A percentile compares a stretch with the other conserved stretches of the same genome.
Conservation (phyloP, 1,140 invertebrate species). For the Riptortus pedestris region DNA sequence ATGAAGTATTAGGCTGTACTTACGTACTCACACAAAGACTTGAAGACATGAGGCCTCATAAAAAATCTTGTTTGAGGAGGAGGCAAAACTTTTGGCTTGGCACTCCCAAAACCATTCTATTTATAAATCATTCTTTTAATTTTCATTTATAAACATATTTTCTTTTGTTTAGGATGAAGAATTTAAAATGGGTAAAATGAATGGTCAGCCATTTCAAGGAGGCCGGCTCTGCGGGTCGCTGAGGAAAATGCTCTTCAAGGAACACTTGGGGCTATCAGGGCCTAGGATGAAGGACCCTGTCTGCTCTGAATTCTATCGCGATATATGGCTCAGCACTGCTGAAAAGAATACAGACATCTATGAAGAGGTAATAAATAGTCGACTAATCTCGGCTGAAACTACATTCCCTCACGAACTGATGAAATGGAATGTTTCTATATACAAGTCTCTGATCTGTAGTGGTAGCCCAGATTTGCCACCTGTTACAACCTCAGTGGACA, state of each 20-base stretch:
- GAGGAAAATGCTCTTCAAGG: slow-evolving; percentile 73
- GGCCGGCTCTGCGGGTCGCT: slow-evolving; percentile 78
- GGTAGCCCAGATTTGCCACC: too few species aligned
- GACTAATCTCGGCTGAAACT: too few species aligned
- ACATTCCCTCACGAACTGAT: too few species aligned
- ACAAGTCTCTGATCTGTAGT: too few species aligned
- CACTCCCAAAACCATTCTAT: too few species aligned
- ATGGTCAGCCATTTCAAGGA: slow-evolving; percentile 62
- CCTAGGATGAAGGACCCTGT: slow-evolving; percentile 60
- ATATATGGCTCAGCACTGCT: slow-evolving; percentile 68
- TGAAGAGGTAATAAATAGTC: slow-evolving; percentile 64
- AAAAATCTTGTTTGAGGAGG: too few species aligned
- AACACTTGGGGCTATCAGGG: slow-evolving; percentile 64
- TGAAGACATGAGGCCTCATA: too few species aligned
- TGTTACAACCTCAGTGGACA: too few species aligned
- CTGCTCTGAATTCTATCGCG: slow-evolving; percentile 63
- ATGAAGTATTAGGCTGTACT: not conserved
- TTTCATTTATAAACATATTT: not conserved
- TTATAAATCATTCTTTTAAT: too few species aligned
- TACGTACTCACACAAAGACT: not conserved
- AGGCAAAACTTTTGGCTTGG: not conserved
- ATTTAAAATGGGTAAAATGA: slow-evolving; percentile 69
- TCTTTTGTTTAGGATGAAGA: slow-evolving; percentile 54
- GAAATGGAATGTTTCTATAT: too few species aligned
- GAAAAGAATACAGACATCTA: slow-evolving; percentile 72